A percentile compares a stretch with the other conserved stretches of the same genome.
These are phyloP conservation scores for Poeciliopsis occidentalis DNA, from an alignment of 2,113 vertebrate genomes.

Conservation along the genomic window DNA sequence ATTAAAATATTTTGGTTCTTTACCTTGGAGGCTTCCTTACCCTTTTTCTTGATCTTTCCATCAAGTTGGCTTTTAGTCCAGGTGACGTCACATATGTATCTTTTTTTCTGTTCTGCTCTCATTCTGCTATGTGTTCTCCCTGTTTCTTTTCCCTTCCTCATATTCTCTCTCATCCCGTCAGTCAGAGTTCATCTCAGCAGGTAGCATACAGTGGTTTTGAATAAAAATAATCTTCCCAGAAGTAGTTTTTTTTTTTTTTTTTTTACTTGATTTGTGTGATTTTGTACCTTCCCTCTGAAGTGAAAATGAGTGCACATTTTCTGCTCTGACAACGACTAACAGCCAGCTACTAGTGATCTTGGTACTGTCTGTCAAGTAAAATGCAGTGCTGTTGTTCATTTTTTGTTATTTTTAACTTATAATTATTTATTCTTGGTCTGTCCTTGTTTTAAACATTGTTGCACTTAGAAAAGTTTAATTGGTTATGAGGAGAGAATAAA, in stretches of 20 bases:
- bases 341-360: constrained; percentile 11
- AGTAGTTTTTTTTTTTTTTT: not conserved
- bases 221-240: constrained; percentile 26
- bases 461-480: not conserved
- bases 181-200: constrained; percentile 36
- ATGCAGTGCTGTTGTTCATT: not conserved
- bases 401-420: not conserved
- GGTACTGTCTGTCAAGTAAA: not conserved
- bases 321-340: constrained; percentile 16
- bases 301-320: constrained; percentile 41
- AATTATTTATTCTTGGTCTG: not conserved
- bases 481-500: not conserved
- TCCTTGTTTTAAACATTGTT: not conserved
- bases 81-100: not conserved
- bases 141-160: not conserved
- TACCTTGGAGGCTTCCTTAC: no score
- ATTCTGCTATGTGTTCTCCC: no score
- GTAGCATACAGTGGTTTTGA: constrained; percentile 19
- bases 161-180: not conserved
- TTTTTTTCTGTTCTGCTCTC: not conserved
- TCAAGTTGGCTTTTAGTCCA: not conserved
- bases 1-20: no score
- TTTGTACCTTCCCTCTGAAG: not conserved
- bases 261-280: not conserved
- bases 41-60: not conserved